Evolutionary conservation across 2,888 invertebrate genomes (phyloP).

Genomic region (Norana najaformis): DNA sequence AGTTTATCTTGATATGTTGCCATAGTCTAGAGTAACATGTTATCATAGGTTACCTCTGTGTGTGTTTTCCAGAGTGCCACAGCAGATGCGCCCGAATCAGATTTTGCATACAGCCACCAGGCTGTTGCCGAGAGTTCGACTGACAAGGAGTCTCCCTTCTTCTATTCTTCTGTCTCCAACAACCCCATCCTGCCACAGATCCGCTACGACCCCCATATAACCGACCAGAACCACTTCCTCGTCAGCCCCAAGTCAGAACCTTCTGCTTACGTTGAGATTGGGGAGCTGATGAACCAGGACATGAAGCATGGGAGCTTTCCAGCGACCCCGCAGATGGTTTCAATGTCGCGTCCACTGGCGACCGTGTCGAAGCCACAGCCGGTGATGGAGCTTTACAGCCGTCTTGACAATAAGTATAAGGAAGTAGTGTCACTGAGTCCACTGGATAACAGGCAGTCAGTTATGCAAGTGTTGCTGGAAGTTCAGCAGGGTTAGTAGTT

Average conservation of each 20-base stretch:
- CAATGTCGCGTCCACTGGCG: neutral
- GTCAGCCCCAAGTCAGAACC: neutral
- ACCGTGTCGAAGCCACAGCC: neutral
- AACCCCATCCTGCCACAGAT: conserved; percentile 10
- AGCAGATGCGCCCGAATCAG: neutral
- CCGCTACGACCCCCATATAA: neutral
- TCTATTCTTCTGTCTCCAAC: neutral
- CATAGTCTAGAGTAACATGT: too few species aligned
- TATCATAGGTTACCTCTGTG: neutral
- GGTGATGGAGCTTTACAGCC: neutral
- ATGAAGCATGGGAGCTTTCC: neutral
- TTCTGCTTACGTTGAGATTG: neutral
- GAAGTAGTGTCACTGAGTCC: neutral
- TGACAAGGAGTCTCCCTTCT: neutral
- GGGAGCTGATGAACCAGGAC: conserved; percentile 3
- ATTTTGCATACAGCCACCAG: neutral
- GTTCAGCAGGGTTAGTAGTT: neutral
- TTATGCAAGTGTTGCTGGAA: neutral
- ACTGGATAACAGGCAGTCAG: neutral
- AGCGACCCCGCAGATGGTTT: neutral
- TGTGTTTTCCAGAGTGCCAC: neutral
- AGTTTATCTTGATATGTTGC: neutral
- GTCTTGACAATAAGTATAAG: neutral
- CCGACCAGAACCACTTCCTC: neutral
- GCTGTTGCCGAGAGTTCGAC: conserved; percentile 2